A percentile compares a stretch with the other conserved stretches of the same genome.
phyloP scores from a whole-genome alignment of 1,140 invertebrate species.

The Metaphire vulgaris region DNA sequence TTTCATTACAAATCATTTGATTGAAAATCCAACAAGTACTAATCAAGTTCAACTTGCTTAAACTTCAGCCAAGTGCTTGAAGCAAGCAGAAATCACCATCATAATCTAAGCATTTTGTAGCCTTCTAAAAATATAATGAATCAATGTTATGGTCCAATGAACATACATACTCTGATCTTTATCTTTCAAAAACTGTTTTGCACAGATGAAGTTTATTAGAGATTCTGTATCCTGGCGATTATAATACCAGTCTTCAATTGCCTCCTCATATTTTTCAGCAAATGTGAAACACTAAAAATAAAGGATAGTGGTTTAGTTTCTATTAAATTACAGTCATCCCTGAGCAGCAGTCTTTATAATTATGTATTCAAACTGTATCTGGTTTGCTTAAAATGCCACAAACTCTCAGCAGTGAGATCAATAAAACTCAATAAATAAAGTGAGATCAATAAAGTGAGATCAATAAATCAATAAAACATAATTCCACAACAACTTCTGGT shows the following conservation, averaged over 20 bases:
- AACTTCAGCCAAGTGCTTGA: too few species aligned
- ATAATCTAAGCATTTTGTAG: background rate
- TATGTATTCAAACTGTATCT: too few species aligned
- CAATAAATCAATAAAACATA: background rate
- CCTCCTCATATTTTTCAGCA: slow-evolving; percentile 55
- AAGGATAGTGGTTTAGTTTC: background rate
- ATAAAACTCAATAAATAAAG: background rate
- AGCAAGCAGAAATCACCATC: background rate
- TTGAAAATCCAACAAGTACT: background rate
- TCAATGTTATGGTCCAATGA: background rate
- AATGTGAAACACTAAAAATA: slow-evolving; percentile 54
- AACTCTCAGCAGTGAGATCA: background rate
- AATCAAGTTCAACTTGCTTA: background rate
- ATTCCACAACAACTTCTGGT: background rate
- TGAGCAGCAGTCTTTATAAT: too few species aligned
- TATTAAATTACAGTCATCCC: too few species aligned
- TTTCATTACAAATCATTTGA: background rate
- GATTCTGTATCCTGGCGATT: slow-evolving; percentile 47
- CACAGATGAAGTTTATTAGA: slow-evolving; percentile 50
- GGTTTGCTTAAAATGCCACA: slow-evolving; percentile 10
- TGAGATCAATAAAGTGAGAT: background rate
- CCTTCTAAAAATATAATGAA: background rate
- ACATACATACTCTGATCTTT: slow-evolving; percentile 15
- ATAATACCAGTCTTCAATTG: slow-evolving; percentile 58
- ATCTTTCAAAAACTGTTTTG: slow-evolving; percentile 41